phyloP scores from a whole-genome alignment of 2,797 vertebrate species.

The Poecilia velifera region DNA sequence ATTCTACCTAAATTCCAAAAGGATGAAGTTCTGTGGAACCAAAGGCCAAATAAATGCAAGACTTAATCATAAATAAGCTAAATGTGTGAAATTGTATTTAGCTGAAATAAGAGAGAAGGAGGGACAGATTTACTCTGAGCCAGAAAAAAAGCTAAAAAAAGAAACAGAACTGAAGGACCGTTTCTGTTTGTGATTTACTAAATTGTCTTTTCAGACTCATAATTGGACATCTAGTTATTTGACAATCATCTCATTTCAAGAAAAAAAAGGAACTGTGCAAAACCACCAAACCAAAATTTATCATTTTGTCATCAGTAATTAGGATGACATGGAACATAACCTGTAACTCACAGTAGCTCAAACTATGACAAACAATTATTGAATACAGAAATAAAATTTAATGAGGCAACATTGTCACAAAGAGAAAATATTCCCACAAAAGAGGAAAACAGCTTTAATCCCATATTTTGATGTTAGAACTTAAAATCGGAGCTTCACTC shows the following conservation, averaged over 20 bases:
- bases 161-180: neutral
- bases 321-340: too few species aligned
- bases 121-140: neutral
- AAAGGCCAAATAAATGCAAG: neutral
- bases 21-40: neutral
- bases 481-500: neutral
- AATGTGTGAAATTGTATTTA: neutral
- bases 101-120: neutral
- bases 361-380: neutral
- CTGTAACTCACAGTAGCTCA: neutral
- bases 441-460: neutral
- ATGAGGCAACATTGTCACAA: neutral
- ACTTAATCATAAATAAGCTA: neutral
- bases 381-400: neutral
- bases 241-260: too few species aligned
- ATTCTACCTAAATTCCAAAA: too few species aligned
- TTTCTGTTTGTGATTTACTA: neutral
- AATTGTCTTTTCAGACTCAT: too few species aligned
- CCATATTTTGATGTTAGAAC: neutral
- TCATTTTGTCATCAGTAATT: too few species aligned
- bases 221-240: too few species aligned
- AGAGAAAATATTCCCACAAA: neutral
- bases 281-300: too few species aligned
- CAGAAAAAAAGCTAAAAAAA: neutral
- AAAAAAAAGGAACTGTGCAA: too few species aligned